Evolutionary conservation across 2,888 invertebrate genomes (phyloP), one percentile per base, ranked within the genome.

Genomic region (Drosophila pseudotalamancana): DNA sequence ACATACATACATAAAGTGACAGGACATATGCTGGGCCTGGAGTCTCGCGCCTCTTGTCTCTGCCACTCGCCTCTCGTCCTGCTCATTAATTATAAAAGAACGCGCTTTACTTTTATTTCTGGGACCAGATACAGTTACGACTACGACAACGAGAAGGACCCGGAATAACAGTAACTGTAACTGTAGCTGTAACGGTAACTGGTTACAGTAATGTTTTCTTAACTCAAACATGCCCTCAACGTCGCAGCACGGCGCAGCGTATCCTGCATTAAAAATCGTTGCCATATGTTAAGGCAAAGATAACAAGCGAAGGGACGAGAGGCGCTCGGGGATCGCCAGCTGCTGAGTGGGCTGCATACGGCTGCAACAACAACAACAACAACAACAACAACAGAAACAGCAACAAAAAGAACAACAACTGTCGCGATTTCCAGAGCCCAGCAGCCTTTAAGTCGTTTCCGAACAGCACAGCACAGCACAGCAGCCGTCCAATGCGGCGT

Each of bases 31-130:
- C 73, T 67, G 59, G 32, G 60, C 49, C 55, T 57, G 50, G 70
- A 67, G 85, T 78, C 77, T 75, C 65, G 74, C 79, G 72, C 25
- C 25, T 25, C 25, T n/a, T n/a, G n/a, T n/a, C n/a, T n/a, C n/a
- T n/a, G n/a, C n/a, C n/a, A n/a, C n/a, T 3, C 25, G 54, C 48
- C 51, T 51, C 59, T 64, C 67, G 83, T 79, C 76, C 74, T 72
- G 86, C 88, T 84, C 88, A 88, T 84, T 84, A 84, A 88, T 84
- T 84, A 86, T 88, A 86, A 88, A 83, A 88, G 63, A 83, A 83
- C 83, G 83, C 79, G 76, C 51, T 68, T 86, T 74, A 76, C 88
- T 78, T 77, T 77, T 77, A 77, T 77, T 73, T 72, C 56, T 67
- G 64, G 53, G 50, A 46, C 45, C 60, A 60, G 51, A 55, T 21